Evolutionary conservation across 2,113 vertebrate genomes (phyloP).

Genomic region (Zingel zingel): DNA sequence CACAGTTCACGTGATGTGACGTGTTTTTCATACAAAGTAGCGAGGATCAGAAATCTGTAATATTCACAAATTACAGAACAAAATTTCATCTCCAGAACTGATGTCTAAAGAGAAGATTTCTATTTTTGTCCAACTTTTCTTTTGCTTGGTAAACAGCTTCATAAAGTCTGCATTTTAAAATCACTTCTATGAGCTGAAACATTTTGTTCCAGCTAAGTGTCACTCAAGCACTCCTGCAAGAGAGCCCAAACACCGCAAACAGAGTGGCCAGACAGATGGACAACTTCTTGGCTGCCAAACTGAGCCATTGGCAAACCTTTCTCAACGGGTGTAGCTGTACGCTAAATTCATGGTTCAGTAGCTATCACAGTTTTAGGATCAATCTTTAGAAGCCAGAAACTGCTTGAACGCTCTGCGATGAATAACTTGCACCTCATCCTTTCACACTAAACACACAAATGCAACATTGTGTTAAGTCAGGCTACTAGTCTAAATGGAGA

Average conservation of each 20-base stretch:
- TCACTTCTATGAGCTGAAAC: constrained; percentile 33
- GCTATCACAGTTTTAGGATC: not conserved
- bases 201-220: constrained; percentile 52
- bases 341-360: not conserved
- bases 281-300: constrained; percentile 18
- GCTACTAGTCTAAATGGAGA: not conserved
- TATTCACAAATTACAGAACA: not conserved
- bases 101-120: constrained; percentile 12
- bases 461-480: not conserved
- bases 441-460: not conserved
- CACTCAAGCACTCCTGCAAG: constrained; percentile 23
- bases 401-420: not conserved
- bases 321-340: constrained; percentile 20
- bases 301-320: constrained; percentile 17
- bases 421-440: not conserved
- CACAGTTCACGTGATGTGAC: not conserved
- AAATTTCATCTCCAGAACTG: constrained; percentile 2
- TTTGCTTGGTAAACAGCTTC: constrained; percentile 43
- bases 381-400: not conserved
- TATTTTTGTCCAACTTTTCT: constrained; percentile 19
- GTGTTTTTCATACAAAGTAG: no score
- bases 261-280: constrained; percentile 65
- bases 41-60: not conserved
- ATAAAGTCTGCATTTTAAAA: constrained; percentile 49
- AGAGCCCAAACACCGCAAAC: constrained; percentile 41